Percentiles rank a stretch among this genome's conserved stretches.
phyloP scores from a whole-genome alignment of 2,888 invertebrate genomes.

The Itoplectis maculator region DNA sequence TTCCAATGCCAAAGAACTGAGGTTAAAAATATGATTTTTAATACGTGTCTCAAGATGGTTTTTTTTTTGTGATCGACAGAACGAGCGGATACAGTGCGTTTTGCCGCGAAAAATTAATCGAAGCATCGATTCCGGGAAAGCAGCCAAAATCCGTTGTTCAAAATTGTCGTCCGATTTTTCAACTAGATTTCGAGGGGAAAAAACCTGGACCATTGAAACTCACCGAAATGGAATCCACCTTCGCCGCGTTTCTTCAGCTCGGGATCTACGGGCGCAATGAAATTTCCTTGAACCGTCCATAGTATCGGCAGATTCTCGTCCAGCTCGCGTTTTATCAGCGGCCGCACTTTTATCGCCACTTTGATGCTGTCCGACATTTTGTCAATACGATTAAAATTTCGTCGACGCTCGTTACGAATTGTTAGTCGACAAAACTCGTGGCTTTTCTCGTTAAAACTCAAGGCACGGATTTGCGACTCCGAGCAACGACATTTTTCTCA shows the following conservation, averaged over 20 bases:
- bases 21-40: not conserved
- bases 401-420: not conserved
- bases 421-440: not conserved
- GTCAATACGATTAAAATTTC: not conserved
- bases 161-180: not conserved
- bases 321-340: constrained; percentile 88
- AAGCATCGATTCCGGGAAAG: not conserved
- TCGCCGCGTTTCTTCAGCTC: constrained; percentile 82
- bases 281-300: constrained; percentile 88
- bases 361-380: constrained; percentile 89
- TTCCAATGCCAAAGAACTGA: not conserved
- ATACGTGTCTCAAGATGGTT: not conserved
- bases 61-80: not conserved
- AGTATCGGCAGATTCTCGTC: constrained; percentile 86
- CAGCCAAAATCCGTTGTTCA: not conserved
- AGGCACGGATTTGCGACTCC: not conserved
- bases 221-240: constrained; percentile 80
- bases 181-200: not conserved
- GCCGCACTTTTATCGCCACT: constrained; percentile 91
- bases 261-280: constrained; percentile 87
- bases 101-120: not conserved
- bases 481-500: constrained; percentile 4
- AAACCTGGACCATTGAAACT: constrained; percentile 28
- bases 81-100: not conserved
- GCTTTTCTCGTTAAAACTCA: not conserved